Conservation (phyloP, 2,797 vertebrate genomes). For the Trematomus bernacchii region DNA sequence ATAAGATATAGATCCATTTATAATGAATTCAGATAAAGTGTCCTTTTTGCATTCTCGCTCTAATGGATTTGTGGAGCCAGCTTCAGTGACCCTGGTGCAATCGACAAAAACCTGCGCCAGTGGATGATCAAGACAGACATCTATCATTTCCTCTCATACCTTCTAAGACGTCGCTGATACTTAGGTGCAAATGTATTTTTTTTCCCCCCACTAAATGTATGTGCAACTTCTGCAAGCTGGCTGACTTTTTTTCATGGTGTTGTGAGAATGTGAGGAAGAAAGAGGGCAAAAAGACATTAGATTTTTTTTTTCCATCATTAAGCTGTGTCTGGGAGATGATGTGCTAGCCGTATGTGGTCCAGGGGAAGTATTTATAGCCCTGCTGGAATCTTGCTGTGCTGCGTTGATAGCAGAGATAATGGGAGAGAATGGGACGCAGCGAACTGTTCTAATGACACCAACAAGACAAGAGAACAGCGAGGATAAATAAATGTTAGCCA, state of each 20-base stretch:
- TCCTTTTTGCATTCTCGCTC: constrained; percentile 84
- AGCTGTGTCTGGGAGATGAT: constrained; percentile 94
- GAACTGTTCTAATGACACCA: constrained; percentile 96
- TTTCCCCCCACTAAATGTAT: constrained; percentile 66
- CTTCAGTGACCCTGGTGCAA: constrained; percentile 86
- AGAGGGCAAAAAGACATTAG: constrained; percentile 86
- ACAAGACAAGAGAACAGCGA: constrained; percentile 96
- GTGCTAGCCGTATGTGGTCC: constrained; percentile 95
- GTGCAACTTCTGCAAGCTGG: constrained; percentile 75
- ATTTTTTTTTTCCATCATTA: constrained; percentile 92
- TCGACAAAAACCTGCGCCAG: constrained; percentile 79
- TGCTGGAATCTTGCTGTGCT: constrained; percentile 95
- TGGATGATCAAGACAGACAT: constrained; percentile 80
- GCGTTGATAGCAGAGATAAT: constrained; percentile 96
- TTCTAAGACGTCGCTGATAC: constrained; percentile 73
- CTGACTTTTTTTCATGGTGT: constrained; percentile 76
- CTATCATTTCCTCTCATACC: constrained; percentile 83
- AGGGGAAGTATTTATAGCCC: constrained; percentile 94
- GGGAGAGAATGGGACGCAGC: constrained; percentile 95
- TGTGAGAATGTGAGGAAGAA: constrained; percentile 75
- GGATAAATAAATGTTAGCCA: constrained; percentile 99
- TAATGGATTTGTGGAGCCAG: constrained; percentile 84
- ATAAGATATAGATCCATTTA: constrained; percentile 89
- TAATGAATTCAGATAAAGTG: constrained; percentile 90
- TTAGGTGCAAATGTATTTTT: constrained; percentile 72